phyloP scores from a whole-genome alignment of 1,140 invertebrate species.

The Heterodera schachtii region DNA sequence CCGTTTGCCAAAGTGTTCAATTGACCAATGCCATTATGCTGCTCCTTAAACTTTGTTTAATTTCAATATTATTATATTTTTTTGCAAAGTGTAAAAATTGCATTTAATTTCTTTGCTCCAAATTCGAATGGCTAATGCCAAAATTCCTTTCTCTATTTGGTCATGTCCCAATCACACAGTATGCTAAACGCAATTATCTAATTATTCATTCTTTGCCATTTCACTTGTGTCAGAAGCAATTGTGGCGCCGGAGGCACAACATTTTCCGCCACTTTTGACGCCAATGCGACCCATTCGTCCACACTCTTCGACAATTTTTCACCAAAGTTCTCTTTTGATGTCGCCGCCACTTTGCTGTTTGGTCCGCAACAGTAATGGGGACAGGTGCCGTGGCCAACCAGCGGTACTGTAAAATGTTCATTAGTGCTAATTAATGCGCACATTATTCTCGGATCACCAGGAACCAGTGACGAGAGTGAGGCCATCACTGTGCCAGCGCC shows the following conservation, averaged over 20 bases:
- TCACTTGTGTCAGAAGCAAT: not conserved
- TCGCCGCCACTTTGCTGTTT: not conserved
- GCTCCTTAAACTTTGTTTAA: not conserved
- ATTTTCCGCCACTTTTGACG: constrained; percentile 3
- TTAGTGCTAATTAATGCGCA: not conserved
- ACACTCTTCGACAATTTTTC: constrained; percentile 1
- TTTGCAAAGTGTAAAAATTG: no score
- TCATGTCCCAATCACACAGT: no score
- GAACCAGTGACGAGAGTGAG: not conserved
- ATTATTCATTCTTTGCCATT: not conserved
- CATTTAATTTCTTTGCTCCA: no score
- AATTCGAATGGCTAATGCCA: no score
- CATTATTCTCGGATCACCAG: not conserved
- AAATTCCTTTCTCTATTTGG: no score
- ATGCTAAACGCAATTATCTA: no score
- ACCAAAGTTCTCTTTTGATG: constrained; percentile 4
- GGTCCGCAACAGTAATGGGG: not conserved
- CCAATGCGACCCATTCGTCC: constrained; percentile 1
- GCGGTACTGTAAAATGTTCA: constrained; percentile 3
- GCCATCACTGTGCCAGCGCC: not conserved
- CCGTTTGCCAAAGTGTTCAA: constrained; percentile 32
- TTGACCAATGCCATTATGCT: not conserved
- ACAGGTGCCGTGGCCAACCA: not conserved
- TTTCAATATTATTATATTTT: no score
- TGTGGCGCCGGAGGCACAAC: constrained; percentile 9